These are phyloP conservation scores for Parazoanthus darwini DNA, from an alignment of 92 coral and sea anemone species.

Conservation along the genomic window DNA sequence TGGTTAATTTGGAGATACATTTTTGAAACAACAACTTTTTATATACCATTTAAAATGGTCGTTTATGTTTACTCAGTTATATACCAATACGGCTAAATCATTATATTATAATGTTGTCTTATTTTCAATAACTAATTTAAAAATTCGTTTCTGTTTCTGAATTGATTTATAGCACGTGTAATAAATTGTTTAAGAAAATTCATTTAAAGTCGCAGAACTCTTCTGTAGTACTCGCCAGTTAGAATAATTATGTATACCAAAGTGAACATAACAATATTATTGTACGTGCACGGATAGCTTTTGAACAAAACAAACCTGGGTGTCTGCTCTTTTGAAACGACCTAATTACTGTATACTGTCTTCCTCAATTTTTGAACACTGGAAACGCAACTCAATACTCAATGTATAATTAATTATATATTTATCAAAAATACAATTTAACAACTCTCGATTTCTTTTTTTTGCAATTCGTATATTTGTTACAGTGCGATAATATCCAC, in stretches of 20 bases:
- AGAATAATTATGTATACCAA: no score
- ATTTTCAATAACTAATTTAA: background rate
- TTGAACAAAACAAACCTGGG: background rate
- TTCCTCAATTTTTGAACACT: background rate
- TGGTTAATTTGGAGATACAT: no score
- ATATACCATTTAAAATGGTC: no score
- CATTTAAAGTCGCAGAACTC: no score
- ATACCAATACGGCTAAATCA: no score
- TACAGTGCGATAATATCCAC: background rate
- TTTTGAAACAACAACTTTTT: no score
- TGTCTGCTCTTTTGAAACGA: background rate
- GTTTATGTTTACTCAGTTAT: no score
- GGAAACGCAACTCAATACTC: background rate
- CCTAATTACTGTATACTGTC: background rate
- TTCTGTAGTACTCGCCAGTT: background rate
- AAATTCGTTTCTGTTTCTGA: background rate
- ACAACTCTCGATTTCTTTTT: background rate
- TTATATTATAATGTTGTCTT: background rate
- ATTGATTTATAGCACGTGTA: background rate
- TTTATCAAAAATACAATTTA: constrained; percentile 14
- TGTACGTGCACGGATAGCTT: background rate
- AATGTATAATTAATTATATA: background rate
- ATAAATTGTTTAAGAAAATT: no score
- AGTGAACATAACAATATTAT: no score
- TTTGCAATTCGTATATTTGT: background rate